Percentiles rank a stretch among this genome's conserved stretches.
These are phyloP conservation scores for Melinopterus prodromus DNA, from an alignment of 2,888 invertebrate species.

Conservation along the genomic window DNA sequence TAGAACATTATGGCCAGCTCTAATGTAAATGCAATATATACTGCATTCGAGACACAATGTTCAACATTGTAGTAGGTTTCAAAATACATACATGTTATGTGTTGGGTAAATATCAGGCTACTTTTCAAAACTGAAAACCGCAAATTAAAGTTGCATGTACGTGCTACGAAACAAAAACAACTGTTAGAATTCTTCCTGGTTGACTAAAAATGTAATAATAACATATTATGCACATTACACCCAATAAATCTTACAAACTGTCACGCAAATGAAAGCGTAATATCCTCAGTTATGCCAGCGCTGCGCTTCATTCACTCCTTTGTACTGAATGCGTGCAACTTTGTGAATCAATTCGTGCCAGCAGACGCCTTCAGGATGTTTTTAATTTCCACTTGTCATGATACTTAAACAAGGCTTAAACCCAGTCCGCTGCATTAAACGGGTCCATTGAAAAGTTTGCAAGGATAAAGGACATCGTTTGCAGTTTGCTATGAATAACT, in stretches of 20 bases:
- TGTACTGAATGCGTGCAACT: neutral
- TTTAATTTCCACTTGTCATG: neutral
- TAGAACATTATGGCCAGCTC: no score
- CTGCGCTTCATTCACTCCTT: neutral
- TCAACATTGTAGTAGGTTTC: no score
- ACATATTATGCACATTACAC: neutral
- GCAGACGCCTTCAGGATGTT: neutral
- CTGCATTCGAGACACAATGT: no score
- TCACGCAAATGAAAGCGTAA: neutral
- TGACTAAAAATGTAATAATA: neutral
- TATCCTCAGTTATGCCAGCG: neutral
- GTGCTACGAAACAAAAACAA: no score
- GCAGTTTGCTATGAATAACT: neutral
- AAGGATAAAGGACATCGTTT: constrained; percentile 4
- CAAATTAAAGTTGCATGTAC: no score
- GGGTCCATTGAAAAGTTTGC: neutral
- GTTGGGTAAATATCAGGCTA: no score
- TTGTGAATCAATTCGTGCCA: neutral
- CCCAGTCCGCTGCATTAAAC: neutral
- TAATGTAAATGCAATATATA: no score
- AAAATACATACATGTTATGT: no score
- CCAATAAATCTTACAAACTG: neutral
- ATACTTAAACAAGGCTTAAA: neutral
- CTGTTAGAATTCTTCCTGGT: no score
- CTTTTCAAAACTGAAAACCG: no score